Percentiles rank a stretch among this genome's conserved stretches.
Conservation (phyloP, 2,888 invertebrate genomes). For the Crioceris asparagi region DNA sequence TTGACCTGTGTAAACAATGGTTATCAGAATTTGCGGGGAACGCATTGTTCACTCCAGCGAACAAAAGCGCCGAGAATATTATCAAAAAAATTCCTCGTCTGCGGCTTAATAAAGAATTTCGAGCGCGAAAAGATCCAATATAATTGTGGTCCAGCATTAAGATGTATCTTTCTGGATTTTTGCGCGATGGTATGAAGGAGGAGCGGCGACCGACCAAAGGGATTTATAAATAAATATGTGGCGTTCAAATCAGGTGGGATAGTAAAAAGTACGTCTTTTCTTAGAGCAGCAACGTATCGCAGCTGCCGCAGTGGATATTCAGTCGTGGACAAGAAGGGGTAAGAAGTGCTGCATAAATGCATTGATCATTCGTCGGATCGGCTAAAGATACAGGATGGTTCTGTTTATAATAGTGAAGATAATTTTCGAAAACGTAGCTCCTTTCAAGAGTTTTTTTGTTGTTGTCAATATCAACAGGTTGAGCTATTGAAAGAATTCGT, state of each 20-base stretch:
- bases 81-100: background rate
- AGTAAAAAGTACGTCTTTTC: conserved; percentile 25
- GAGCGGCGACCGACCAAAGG: conserved; percentile 19
- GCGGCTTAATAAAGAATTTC: conserved; percentile 1
- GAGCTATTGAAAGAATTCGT: no score
- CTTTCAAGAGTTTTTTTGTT: no score
- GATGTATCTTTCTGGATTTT: conserved; percentile 13
- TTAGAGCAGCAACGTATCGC: conserved; percentile 24
- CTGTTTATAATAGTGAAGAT: no score
- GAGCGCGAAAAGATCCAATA: conserved; percentile 12
- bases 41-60: background rate
- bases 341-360: conserved; percentile 37
- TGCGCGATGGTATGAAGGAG: conserved; percentile 9
- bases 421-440: no score
- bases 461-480: no score
- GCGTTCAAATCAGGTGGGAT: conserved; percentile 21
- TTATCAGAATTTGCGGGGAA: background rate
- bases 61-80: background rate
- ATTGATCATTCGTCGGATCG: conserved; percentile 30
- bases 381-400: conserved; percentile 18
- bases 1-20: conserved; percentile 13
- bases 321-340: conserved; percentile 33
- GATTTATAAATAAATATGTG: conserved; percentile 23
- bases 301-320: conserved; percentile 31
- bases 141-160: conserved; percentile 22